phyloP scores from a whole-genome alignment of 2,888 invertebrate species.

The Elegia similella region DNA sequence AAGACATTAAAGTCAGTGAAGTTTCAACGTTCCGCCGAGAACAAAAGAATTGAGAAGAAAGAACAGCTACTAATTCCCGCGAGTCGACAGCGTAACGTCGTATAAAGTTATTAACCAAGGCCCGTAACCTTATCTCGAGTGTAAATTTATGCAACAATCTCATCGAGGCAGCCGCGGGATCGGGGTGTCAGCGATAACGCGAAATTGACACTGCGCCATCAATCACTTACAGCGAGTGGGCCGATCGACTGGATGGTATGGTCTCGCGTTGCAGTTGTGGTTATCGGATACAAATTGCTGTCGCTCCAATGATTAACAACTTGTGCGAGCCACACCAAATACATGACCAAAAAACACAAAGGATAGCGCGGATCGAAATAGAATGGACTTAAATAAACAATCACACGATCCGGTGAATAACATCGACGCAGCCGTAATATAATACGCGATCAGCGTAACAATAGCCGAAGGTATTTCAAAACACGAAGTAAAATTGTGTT shows the following conservation, averaged over 20 bases:
- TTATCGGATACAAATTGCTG: slow-evolving; percentile 72
- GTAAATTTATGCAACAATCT: slow-evolving; percentile 52
- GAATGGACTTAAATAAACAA: slow-evolving; percentile 37
- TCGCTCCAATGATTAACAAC: slow-evolving; percentile 63
- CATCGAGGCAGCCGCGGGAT: slow-evolving; percentile 42
- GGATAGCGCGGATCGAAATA: slow-evolving; percentile 36
- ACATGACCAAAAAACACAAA: slow-evolving; percentile 33
- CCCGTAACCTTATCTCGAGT: slow-evolving; percentile 27
- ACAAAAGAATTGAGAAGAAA: slow-evolving; percentile 39
- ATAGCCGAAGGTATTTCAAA: slow-evolving; percentile 45
- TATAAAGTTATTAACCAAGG: slow-evolving; percentile 28
- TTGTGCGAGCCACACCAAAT: slow-evolving; percentile 30
- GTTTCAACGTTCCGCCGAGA: slow-evolving; percentile 33
- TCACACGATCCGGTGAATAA: slow-evolving; percentile 37
- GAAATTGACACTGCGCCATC: slow-evolving; percentile 68
- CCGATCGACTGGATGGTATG: slow-evolving; percentile 47
- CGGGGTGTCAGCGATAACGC: slow-evolving; percentile 60
- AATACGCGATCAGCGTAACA: slow-evolving; percentile 39
- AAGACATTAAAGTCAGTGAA: slow-evolving; percentile 35
- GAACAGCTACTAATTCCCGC: slow-evolving; percentile 31
- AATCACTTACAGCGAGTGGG: slow-evolving; percentile 67
- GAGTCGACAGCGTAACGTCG: slow-evolving; percentile 28
- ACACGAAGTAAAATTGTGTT: slow-evolving; percentile 40
- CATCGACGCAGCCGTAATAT: slow-evolving; percentile 39
- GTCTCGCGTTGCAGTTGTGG: slow-evolving; percentile 71